Base-by-base conservation (phyloP, 2,888 invertebrate species). In the Apamea epomidion region DNA sequence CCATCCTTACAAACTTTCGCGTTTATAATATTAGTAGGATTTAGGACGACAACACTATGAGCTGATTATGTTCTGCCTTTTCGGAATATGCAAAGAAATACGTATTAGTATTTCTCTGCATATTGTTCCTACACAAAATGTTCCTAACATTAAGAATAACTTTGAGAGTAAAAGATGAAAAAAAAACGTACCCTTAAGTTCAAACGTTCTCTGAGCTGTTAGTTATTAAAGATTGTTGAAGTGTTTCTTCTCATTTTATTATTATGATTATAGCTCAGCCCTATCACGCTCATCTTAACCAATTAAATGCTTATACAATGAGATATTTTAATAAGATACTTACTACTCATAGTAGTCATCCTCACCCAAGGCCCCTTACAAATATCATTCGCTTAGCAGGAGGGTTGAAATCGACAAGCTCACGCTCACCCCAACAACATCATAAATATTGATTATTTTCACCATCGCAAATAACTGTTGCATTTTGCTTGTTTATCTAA, bases 211-310 rank as follows among this genome's bases (percentile, higher is more conserved):
- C 18, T 8, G 3, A 68, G n/a, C n/a, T 16, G n/a, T 5, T 45
- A 25, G 25, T 58, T 62, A 32, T 25, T n/a, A 1, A 25, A 68
- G 45, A 18, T 54, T 25, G 0, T 32, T 32, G 32, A 2, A n/a
- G 18, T 37, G 10, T n/a, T 54, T 72, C 42, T 58, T 37, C 18
- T 6, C 8, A 32, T 25, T 21, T 16, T 2, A 42, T 42, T 32
- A 16, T 21, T 65, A 65, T 67, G 6, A 74, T 32, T 48, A 4
- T 12, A 32, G 74, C 64, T 16, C 29, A 45, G 21, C 76, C 45
- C 45, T 60, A 25, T 25, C 32, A 37, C 42, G n/a, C 16, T 79
- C 32, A 65, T 80, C 51, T 80, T 42, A 16, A 14, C 58, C 8
- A 60, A 60, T 71, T 45, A 60, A 68, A 62, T 51, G 25, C 25